Evolutionary conservation across 2,797 vertebrate species (phyloP), one percentile per base, ranked within the genome.

Genomic region (Parauchenoglanis punctatus): DNA sequence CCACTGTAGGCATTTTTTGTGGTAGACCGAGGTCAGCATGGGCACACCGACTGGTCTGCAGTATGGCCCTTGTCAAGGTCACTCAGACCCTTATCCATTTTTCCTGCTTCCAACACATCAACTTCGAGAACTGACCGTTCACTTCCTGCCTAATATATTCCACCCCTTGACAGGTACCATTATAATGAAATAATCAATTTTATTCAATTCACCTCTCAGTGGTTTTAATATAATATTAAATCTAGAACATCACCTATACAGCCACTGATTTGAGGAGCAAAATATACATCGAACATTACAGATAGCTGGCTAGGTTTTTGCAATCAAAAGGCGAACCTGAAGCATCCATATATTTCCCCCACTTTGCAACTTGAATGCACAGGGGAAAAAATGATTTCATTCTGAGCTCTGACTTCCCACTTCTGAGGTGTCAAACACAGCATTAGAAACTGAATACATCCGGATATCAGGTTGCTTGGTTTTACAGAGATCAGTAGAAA

Each of bases 401-500:
- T 23, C 3, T 17, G 17, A 23, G 44, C 18, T 85, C 11, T 25
- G 20, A 25, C 49, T 28, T 76, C 11, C 25, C 13, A 76, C 11
- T 6, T 28, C 7, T 17, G 7, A 28, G 20, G 1, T 28, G 25
- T 46, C 11, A 56, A 72, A 56, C 10, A 15, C 52, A 56, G 40
- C 58, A 2, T 7, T 65, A 72, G 35, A 17, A 81, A 28, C 83
- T 81, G 75, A 87, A 81, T 70, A 58, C 52, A 13, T 49, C 31
- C 44, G 76, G 13, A 78, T 13, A 77, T 49, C 17, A 25, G 59
- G 7, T 40, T 54, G 46, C 40, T 25, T 84, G 81, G 11, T 67
- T 78, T 78, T 52, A 52, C 44, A 13, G n/a, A 84, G 31, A 23
- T 58, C 20, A 81, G 3, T 25, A 56, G 83, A 54, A 67, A 83